These are phyloP conservation scores for Drosophila quasianomalipes DNA, from an alignment of 2,888 invertebrate genomes.

Conservation along the genomic window DNA sequence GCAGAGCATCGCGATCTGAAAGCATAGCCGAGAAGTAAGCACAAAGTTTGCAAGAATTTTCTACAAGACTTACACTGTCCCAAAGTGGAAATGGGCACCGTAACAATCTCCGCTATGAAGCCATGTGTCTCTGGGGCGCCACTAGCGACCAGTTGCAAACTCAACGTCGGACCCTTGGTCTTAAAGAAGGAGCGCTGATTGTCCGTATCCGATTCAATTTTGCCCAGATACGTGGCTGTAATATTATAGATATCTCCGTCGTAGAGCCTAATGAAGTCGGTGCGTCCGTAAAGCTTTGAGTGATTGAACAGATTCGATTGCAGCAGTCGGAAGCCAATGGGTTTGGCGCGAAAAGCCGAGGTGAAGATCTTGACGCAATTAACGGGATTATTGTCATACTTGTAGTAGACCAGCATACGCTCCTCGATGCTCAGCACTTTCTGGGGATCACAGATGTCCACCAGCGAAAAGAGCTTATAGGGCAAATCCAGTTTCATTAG, in stretches of 20 bases:
- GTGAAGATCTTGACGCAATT: slow-evolving; percentile 99
- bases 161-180: slow-evolving; percentile 92
- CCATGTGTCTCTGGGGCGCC: slow-evolving; percentile 97
- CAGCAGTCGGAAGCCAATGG: slow-evolving; percentile 94
- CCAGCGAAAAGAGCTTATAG: slow-evolving; percentile 95
- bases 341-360: slow-evolving; percentile 93
- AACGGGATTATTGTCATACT: slow-evolving; percentile 97
- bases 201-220: slow-evolving; percentile 90
- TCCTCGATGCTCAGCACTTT: slow-evolving; percentile 96
- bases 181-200: slow-evolving; percentile 91
- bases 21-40: neutral
- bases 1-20: slow-evolving; percentile 94
- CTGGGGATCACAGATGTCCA: slow-evolving; percentile 98
- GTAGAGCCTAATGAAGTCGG: slow-evolving; percentile 94
- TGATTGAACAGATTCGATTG: slow-evolving; percentile 97
- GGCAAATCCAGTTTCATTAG: slow-evolving; percentile 93
- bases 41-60: neutral
- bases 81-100: slow-evolving; percentile 95
- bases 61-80: slow-evolving; percentile 91
- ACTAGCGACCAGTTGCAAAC: slow-evolving; percentile 96
- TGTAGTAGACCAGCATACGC: slow-evolving; percentile 96
- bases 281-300: slow-evolving; percentile 91
- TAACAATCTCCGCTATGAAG: slow-evolving; percentile 98
- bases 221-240: slow-evolving; percentile 90
- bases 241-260: slow-evolving; percentile 97